These are phyloP conservation scores for Eudasyphora cyanicolor DNA, from an alignment of 2,888 invertebrate genomes.

Conservation along the genomic window DNA sequence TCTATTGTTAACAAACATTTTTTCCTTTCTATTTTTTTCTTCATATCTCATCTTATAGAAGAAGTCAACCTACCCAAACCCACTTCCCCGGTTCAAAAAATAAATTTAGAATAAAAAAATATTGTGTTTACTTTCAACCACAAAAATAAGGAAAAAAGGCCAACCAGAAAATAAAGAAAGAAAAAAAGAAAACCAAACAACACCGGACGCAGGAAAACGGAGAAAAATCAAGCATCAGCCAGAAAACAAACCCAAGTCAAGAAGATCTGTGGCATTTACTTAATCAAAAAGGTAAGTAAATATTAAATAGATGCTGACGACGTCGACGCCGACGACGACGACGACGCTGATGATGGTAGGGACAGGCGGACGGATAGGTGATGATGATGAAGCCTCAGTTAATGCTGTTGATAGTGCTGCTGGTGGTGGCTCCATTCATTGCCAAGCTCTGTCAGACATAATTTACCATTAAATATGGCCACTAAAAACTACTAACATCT, in stretches of 20 bases:
- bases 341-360: background rate
- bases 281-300: conserved; percentile 18
- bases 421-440: background rate
- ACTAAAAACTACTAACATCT: background rate
- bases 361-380: no score
- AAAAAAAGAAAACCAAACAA: background rate
- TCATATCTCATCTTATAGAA: background rate
- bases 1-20: background rate
- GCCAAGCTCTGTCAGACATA: conserved; percentile 4
- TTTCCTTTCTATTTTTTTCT: background rate
- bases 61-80: background rate
- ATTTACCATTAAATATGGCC: conserved; percentile 16
- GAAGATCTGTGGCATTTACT: conserved; percentile 18
- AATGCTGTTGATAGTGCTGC: background rate
- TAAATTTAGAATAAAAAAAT: conserved; percentile 27
- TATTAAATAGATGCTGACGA: background rate
- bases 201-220: background rate
- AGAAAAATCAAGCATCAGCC: background rate
- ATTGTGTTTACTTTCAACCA: conserved; percentile 23
- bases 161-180: background rate
- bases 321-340: background rate
- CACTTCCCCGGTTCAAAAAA: background rate
- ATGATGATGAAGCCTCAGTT: background rate
- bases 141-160: background rate
- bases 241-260: background rate